Evolutionary conservation across 1,140 invertebrate genomes (phyloP), one percentile per base, ranked within the genome.

Genomic region (Delia radicum): DNA sequence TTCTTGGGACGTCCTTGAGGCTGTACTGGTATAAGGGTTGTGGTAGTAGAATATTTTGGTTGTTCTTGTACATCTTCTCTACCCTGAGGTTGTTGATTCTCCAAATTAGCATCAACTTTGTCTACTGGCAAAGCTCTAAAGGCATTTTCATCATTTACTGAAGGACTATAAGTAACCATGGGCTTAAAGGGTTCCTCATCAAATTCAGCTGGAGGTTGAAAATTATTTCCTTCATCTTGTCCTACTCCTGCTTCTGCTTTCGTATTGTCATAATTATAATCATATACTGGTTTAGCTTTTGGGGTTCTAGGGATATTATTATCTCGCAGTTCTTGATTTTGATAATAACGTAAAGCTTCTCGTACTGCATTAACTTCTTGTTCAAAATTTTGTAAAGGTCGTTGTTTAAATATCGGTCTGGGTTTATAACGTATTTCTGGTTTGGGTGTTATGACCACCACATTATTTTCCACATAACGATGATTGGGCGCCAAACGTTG

Each of bases 121-220:
- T 77, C 78, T 1, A 74, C 85, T 5, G 88, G 86, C 13, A 88
- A 87, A 12, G 89, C 88, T 75, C 88, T 88, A 76, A 89, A 89
- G 15, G 89, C 88, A 74, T 89, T 88, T 76, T 87, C 85, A 24
- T 88, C 79, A 77, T 90, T 88, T 76, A 89, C 89, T 6, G 89
- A 89, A 55, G 90, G 89, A 79, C 90, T 91, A 80, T 92, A 91
- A 78, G 90, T 89, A 10, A 90, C 89, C 79, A 84, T 80, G 6
- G 90, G 90, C 74, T 89, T 87, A 80, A 92, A 91, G 26, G 89
- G 88, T 80, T 91, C 89, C 15, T 89, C 87, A 74, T 88, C 83
- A 62, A 89, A 89, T 76, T 90, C 79, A 78, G 87, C 87, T 15
- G 89, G 88, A 26, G 89, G 85, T 71, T 89, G 85, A 80, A 88